phyloP scores from a whole-genome alignment of 2,113 vertebrate species.

The Dunckerocampus dactyliophorus region DNA sequence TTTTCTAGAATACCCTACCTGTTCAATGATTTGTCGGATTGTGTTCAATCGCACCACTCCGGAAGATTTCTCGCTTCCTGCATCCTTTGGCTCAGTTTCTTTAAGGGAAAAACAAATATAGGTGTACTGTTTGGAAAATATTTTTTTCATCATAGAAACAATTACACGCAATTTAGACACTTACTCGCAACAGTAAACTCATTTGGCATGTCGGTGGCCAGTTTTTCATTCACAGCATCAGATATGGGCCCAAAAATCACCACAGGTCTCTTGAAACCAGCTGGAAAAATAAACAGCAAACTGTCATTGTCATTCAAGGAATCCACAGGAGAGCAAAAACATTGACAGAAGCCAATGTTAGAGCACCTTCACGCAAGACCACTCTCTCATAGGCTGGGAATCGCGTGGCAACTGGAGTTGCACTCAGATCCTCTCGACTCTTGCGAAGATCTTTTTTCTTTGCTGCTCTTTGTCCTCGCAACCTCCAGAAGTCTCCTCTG shows the following conservation, averaged over 20 bases:
- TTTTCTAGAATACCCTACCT: slow-evolving; percentile 67
- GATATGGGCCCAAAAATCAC: slow-evolving; percentile 93
- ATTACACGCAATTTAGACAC: slow-evolving; percentile 37
- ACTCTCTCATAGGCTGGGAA: slow-evolving; percentile 95
- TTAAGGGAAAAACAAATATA: slow-evolving; percentile 15
- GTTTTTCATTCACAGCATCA: slow-evolving; percentile 86
- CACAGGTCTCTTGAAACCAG: slow-evolving; percentile 92
- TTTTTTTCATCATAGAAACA: too few species aligned
- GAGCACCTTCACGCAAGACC: slow-evolving; percentile 86
- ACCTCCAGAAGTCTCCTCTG: slow-evolving; percentile 96
- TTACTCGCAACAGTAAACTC: slow-evolving; percentile 87
- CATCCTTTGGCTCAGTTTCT: slow-evolving; percentile 95
- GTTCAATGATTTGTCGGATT: slow-evolving; percentile 93
- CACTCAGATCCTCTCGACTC: slow-evolving; percentile 87
- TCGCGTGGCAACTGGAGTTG: slow-evolving; percentile 78
- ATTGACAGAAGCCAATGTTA: not conserved
- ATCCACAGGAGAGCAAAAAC: not conserved
- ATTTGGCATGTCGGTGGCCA: slow-evolving; percentile 81
- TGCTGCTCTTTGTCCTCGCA: slow-evolving; percentile 89
- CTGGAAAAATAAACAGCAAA: slow-evolving; percentile 57
- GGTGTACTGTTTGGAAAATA: not conserved
- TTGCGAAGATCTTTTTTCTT: slow-evolving; percentile 92
- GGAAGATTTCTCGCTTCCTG: slow-evolving; percentile 86
- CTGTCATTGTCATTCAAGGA: not conserved
- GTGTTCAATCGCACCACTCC: slow-evolving; percentile 95